Evolutionary conservation across 1,140 invertebrate species (phyloP).

Genomic region (Camponotus floridanus): DNA sequence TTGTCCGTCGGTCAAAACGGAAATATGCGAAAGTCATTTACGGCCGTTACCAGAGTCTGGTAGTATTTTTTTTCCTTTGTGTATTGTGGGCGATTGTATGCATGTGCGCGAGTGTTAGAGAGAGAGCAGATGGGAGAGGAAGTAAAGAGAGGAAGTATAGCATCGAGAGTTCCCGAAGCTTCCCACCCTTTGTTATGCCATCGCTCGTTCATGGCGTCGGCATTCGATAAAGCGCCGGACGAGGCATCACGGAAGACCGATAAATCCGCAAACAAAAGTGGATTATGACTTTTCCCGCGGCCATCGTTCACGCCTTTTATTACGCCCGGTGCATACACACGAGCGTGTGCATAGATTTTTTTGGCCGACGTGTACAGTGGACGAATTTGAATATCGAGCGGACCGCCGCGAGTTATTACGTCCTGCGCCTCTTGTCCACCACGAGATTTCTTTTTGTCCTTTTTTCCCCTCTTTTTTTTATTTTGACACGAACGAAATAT

Average conservation of each 20-base stretch:
- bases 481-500: constrained; percentile 50
- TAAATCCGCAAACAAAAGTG: constrained; percentile 73
- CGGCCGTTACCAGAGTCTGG: constrained; percentile 47
- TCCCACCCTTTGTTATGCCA: constrained; percentile 49
- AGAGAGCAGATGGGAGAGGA: constrained; percentile 21
- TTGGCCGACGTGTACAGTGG: constrained; percentile 48
- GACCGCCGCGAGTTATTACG: constrained; percentile 66
- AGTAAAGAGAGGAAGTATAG: background rate
- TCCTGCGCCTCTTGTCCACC: constrained; percentile 13
- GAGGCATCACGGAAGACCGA: constrained; percentile 60
- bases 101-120: too few relatives aligned
- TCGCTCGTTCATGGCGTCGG: constrained; percentile 42
- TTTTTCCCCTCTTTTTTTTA: constrained; percentile 27
- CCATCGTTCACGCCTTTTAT: constrained; percentile 69
- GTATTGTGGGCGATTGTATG: background rate
- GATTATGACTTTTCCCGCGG: constrained; percentile 68
- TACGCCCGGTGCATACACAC: constrained; percentile 36
- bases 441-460: constrained; percentile 48
- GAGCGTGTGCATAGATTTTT: constrained; percentile 41
- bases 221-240: constrained; percentile 53
- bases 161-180: constrained; percentile 52
- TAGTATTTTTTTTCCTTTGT: constrained; percentile 33
- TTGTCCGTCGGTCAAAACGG: constrained; percentile 42
- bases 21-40: constrained; percentile 64
- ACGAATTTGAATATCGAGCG: constrained; percentile 73